These are phyloP conservation scores for Eriosoma lanigerum DNA, from an alignment of 1,140 invertebrate species.

Conservation along the genomic window DNA sequence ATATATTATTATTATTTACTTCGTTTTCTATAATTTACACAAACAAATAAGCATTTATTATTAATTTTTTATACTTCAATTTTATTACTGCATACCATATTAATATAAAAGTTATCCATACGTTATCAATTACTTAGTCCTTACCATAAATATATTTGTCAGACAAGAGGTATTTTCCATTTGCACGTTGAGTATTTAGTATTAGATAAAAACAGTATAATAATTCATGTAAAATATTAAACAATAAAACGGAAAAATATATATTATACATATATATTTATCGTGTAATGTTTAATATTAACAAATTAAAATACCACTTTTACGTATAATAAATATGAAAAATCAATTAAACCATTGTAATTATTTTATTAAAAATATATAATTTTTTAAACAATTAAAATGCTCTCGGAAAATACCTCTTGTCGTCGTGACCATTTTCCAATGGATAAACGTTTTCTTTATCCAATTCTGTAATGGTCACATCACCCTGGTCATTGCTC, in stretches of 20 bases:
- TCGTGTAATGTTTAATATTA: neutral
- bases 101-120: no score
- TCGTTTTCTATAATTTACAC: no score
- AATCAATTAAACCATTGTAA: no score
- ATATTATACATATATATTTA: neutral
- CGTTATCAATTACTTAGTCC: neutral
- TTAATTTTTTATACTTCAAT: no score
- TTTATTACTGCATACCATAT: no score
- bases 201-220: neutral
- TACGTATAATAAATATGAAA: no score
- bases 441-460: conserved; percentile 60
- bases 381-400: neutral
- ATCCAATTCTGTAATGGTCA: conserved; percentile 78
- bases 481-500: conserved; percentile 67
- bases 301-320: no score
- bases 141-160: conserved; percentile 29
- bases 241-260: neutral
- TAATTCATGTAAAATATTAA: neutral
- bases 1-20: no score
- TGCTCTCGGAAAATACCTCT: conserved; percentile 76
- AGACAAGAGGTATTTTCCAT: conserved; percentile 50
- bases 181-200: neutral
- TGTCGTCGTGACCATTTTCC: conserved; percentile 65
- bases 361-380: no score
- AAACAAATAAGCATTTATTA: no score